These are phyloP conservation scores for Sebastes itinus DNA, from an alignment of 2,797 vertebrate species.

Conservation along the genomic window DNA sequence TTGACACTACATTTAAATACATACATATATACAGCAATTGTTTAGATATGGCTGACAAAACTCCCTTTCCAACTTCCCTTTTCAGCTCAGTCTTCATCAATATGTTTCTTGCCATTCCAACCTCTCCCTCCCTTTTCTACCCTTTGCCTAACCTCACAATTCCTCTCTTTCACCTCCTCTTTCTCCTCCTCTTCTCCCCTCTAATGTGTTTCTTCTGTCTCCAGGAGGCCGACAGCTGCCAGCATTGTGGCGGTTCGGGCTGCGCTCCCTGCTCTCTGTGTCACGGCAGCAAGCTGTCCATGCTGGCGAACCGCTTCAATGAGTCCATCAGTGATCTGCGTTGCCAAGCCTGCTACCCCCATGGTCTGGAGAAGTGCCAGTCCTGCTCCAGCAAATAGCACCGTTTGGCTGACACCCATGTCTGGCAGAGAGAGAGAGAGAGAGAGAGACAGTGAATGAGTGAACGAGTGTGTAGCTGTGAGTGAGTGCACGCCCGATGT, in stretches of 20 bases:
- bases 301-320: constrained; percentile 96
- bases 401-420: constrained; percentile 49
- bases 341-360: constrained; percentile 92
- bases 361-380: constrained; percentile 91
- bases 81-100: too few relatives aligned
- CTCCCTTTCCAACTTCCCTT: too few relatives aligned
- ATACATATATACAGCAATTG: too few relatives aligned
- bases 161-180: constrained; percentile 12
- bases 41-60: neutral
- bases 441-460: constrained; percentile 20
- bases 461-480: constrained; percentile 13
- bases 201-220: constrained; percentile 64
- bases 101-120: too few relatives aligned
- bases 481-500: constrained; percentile 32
- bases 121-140: neutral
- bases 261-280: constrained; percentile 93
- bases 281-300: constrained; percentile 98
- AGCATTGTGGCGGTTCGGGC: constrained; percentile 90
- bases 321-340: constrained; percentile 94
- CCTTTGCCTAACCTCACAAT: constrained; percentile 27
- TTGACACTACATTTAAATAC: neutral
- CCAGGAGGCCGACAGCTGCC: constrained; percentile 82
- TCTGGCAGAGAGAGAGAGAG: constrained; percentile 32
- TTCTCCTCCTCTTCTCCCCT: neutral
- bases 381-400: constrained; percentile 84